phyloP scores from a whole-genome alignment of 2,113 vertebrate genomes.

The Lipophrys pholis region DNA sequence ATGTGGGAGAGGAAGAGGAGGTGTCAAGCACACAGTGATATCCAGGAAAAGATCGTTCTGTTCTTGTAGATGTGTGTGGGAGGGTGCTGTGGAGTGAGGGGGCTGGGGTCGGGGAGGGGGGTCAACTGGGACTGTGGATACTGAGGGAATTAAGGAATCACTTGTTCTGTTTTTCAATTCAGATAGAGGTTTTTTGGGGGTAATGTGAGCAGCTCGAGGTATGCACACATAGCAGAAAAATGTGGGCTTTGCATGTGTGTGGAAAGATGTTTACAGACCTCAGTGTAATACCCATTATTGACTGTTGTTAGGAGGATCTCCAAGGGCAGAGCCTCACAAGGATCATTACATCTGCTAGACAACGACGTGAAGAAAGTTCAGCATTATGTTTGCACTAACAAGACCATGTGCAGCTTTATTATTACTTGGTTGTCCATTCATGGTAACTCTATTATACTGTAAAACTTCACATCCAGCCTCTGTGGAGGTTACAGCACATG shows the following conservation, averaged over 20 bases:
- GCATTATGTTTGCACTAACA: constrained; percentile 18
- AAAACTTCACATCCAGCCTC: constrained; percentile 11
- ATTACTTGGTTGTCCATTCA: constrained; percentile 22
- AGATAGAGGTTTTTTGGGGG: constrained; percentile 78
- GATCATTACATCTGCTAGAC: constrained; percentile 48
- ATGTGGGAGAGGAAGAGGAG: constrained; percentile 62
- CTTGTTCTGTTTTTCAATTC: constrained; percentile 76
- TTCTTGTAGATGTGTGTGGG: constrained; percentile 73
- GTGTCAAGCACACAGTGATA: constrained; percentile 56
- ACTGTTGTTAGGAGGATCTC: constrained; percentile 36
- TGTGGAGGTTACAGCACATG: constrained; percentile 26
- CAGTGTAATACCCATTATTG: constrained; percentile 37
- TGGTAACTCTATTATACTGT: constrained; percentile 9
- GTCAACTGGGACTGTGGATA: constrained; percentile 70
- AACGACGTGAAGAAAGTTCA: constrained; percentile 56
- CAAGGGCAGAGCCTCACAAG: constrained; percentile 32
- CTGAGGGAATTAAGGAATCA: constrained; percentile 78
- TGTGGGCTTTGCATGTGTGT: constrained; percentile 17
- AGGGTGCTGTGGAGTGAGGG: constrained; percentile 65
- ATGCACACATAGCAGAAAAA: constrained; percentile 24
- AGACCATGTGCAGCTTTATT: constrained; percentile 15
- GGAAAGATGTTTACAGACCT: constrained; percentile 30
- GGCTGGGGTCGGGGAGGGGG: constrained; percentile 37
- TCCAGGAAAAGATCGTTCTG: constrained; percentile 69
- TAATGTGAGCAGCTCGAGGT: constrained; percentile 46